These are phyloP conservation scores for Siniperca knerii DNA, from an alignment of 2,113 vertebrate genomes.

Conservation along the genomic window DNA sequence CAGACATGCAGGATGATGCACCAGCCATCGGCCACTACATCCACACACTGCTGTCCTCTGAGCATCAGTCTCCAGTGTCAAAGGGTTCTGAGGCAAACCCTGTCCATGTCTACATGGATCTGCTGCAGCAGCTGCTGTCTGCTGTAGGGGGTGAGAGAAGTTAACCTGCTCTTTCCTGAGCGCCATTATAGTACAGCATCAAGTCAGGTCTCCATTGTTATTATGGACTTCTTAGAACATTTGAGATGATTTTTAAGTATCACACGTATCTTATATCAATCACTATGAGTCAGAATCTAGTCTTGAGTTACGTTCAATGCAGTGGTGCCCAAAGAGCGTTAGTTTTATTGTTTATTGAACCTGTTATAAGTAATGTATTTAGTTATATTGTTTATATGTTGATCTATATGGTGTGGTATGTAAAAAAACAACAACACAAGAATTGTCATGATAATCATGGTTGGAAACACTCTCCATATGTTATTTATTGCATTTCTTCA, in stretches of 20 bases:
- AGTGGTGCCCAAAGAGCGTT: neutral
- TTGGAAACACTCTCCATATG: neutral
- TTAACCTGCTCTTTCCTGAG: neutral
- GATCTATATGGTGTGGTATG: neutral
- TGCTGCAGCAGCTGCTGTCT: slow-evolving; percentile 94
- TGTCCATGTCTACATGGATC: slow-evolving; percentile 92
- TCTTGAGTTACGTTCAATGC: neutral
- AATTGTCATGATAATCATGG: neutral
- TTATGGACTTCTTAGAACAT: neutral
- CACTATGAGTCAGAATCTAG: neutral
- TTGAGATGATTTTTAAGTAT: neutral
- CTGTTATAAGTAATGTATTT: neutral
- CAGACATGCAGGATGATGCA: slow-evolving; percentile 97
- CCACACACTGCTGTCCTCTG: slow-evolving; percentile 87
- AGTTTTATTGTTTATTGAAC: neutral
- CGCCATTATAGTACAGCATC: neutral
- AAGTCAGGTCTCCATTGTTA: neutral
- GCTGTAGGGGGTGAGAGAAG: slow-evolving; percentile 90
- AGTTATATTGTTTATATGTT: neutral
- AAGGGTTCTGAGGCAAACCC: slow-evolving; percentile 91
- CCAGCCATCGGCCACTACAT: slow-evolving; percentile 94
- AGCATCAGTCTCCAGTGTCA: slow-evolving; percentile 78
- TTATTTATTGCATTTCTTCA: neutral
- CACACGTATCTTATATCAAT: neutral
- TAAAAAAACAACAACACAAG: neutral